These are phyloP conservation scores for Acholoe squamosa DNA, from an alignment of 2,888 invertebrate genomes.

Conservation along the genomic window DNA sequence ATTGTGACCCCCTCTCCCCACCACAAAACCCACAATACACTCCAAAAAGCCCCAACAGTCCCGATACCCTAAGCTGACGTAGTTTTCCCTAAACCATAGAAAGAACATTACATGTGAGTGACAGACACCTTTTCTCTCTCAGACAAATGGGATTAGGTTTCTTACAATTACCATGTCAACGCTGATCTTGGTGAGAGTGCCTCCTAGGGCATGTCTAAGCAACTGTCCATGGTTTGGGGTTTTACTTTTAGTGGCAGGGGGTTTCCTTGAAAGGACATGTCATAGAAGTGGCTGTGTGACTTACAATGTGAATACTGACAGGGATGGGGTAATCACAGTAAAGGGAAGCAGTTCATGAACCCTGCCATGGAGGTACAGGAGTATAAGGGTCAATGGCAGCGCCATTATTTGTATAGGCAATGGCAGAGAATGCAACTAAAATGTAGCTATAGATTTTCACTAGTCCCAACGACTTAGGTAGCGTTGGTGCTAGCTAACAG, in stretches of 20 bases:
- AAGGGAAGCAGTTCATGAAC: no score
- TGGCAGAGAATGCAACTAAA: no score
- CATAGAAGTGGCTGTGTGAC: background rate
- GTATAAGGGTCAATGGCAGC: no score
- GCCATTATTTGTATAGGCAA: no score
- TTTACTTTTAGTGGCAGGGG: background rate
- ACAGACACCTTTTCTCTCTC: background rate
- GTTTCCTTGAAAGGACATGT: background rate
- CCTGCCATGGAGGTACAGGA: no score
- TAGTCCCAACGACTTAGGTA: no score
- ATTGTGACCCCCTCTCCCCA: background rate
- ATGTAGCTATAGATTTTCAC: no score
- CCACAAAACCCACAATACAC: no score
- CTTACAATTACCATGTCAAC: conserved; percentile 27
- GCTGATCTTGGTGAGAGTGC: background rate
- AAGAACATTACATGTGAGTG: background rate
- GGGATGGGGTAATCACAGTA: background rate
- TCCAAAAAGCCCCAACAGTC: background rate
- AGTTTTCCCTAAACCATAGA: background rate
- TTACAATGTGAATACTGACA: background rate
- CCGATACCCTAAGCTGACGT: background rate
- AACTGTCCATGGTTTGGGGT: no score
- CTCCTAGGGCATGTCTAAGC: background rate
- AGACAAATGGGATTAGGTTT: background rate
- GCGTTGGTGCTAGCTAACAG: no score